phyloP scores from a whole-genome alignment of 2,888 invertebrate genomes.

The Empis livida region DNA sequence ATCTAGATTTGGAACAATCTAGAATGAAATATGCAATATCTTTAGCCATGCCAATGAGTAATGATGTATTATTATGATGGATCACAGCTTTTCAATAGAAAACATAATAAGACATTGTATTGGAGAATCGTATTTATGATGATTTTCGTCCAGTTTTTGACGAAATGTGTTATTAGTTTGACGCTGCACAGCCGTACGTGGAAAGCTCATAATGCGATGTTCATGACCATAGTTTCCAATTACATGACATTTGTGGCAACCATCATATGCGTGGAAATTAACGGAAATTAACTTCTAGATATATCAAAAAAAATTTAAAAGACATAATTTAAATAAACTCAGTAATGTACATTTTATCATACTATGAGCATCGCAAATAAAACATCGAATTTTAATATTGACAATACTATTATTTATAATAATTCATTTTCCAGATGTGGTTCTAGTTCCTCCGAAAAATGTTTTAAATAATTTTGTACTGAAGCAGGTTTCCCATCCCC shows the following conservation, averaged over 20 bases:
- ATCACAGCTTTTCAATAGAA: too few species aligned
- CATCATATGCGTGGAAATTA: constrained; percentile 14
- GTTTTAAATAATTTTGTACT: neutral
- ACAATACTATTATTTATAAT: neutral
- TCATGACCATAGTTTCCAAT: constrained; percentile 13
- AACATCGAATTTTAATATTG: neutral
- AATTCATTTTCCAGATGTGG: neutral
- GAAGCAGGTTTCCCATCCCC: neutral
- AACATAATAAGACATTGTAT: too few species aligned
- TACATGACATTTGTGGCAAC: constrained; percentile 7
- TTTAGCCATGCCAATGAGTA: too few species aligned
- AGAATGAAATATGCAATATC: too few species aligned
- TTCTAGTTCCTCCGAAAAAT: neutral
- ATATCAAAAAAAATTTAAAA: neutral
- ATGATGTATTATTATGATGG: neutral
- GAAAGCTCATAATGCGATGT: constrained; percentile 13
- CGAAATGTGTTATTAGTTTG: neutral
- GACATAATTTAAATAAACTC: neutral
- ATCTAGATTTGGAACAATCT: too few species aligned
- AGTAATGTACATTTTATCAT: constrained; percentile 1
- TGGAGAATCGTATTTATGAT: neutral
- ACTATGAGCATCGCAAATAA: constrained; percentile 2
- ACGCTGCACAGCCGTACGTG: neutral
- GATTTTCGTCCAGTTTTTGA: neutral
- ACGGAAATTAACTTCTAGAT: constrained; percentile 2